phyloP scores from a whole-genome alignment of 2,797 vertebrate species.

The Phataginus tricuspis region DNA sequence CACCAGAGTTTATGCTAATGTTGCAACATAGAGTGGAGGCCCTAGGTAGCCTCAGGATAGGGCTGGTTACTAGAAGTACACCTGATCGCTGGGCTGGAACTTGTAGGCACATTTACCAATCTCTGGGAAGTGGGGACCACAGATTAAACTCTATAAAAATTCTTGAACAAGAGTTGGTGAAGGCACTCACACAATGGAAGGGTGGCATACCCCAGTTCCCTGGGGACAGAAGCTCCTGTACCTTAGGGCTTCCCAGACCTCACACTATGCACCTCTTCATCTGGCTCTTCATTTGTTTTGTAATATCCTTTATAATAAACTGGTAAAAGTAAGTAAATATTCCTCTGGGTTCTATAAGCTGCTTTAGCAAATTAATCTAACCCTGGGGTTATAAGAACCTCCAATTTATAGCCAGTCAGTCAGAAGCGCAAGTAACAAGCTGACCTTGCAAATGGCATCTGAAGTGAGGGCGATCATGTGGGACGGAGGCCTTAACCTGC shows the following conservation, averaged over 20 bases:
- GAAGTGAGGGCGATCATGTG: neutral
- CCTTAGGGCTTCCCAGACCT: neutral
- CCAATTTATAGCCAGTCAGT: neutral
- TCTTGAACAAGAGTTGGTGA: neutral
- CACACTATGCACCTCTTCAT: neutral
- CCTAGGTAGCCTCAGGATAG: neutral
- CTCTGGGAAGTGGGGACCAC: neutral
- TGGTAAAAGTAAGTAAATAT: neutral
- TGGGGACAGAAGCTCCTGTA: neutral
- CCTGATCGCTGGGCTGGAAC: neutral
- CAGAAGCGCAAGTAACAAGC: neutral
- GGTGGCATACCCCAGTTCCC: neutral
- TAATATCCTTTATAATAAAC: neutral
- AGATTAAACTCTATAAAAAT: neutral
- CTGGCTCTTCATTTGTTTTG: neutral
- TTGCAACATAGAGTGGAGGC: neutral
- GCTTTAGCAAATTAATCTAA: neutral
- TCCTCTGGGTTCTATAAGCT: neutral
- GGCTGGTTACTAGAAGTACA: neutral
- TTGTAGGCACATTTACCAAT: neutral
- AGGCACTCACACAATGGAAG: neutral
- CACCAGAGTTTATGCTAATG: neutral
- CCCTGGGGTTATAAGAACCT: neutral
- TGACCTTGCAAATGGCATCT: neutral
- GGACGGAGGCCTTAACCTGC: neutral